Evolutionary conservation across 2,888 invertebrate genomes (phyloP), one percentile per base, ranked within the genome.

Genomic region (Yponomeuta plumbellus): DNA sequence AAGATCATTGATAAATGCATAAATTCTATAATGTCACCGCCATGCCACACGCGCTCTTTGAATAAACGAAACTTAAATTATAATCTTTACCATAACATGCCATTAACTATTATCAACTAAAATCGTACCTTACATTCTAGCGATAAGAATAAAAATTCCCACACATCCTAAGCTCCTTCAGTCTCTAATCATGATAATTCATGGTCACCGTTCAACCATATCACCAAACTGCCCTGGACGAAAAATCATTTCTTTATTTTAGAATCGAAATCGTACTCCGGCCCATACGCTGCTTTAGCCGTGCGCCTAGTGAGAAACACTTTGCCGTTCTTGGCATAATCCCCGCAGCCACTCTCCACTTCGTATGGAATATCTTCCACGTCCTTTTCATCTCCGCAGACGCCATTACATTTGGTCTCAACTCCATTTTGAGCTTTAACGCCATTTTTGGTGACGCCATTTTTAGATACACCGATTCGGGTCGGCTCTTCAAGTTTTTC

Each of bases 241-340:
- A 68, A 67, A 61, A 84, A 85, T 89, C 86, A 88, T 88, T 89
- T 87, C 70, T 86, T 85, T 79, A 84, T 77, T 82, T 85, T 77
- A 73, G 84, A 84, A 73, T 87, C 80, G 64, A 82, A 86, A 67
- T 86, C 83, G 65, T 79, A 83, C 61, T 84, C 79, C 11, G 81
- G 75, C 40, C 83, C 83, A 34, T 76, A 83, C 1, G 80, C 78
- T 39, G 81, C 78, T 73, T 83, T 84, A 20, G 83, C 80, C 6
- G 83, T 84, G 69, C 89, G 86, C 70, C 89, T 82, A 59, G 85
- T 82, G 1, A 90, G 73, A 57, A 78, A 85, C 6, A 83, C 79
- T 73, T 86, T 83, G 0, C 84, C 81, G 68, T 85, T 83, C 73
- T 84, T 85, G 0, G 80, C 74, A 44, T 79, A 86, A 70, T 89